Base-by-base conservation (phyloP, 2,888 invertebrate species). In the Drosophila gaucha region DNA sequence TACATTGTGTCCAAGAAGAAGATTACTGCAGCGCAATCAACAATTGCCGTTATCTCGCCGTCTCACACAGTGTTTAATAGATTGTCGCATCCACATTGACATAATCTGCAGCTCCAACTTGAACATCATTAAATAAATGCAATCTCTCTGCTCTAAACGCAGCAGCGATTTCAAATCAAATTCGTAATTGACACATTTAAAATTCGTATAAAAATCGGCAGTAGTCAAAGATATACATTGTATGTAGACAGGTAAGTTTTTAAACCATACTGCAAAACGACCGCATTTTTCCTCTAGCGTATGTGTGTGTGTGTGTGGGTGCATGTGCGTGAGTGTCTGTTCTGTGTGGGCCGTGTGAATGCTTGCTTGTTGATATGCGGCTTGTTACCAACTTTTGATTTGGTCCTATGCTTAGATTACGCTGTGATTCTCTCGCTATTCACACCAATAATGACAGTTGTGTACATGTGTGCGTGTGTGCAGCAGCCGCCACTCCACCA, bases 311-410 rank as follows among this genome's bases (percentile, higher is more conserved):
- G 24, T 10, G 3, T 16, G 8, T 36, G 24, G n/a, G n/a, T 24
- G 5, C 22, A 12, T 38, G 9, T 54, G 44, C 35, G 35, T 36
- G 30, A 43, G 39, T 36, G 36, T 41, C 49, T 36, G 33, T 22
- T 55, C 44, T 62, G 41, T 60, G 55, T 55, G 49, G 56, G 63
- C 44, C 43, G 60, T 64, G 72, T 64, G 70, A 74, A 56, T 74
- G 75, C 64, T 63, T 74, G 74, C 69, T 64, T 74, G 75, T 73
- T 73, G 70, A 73, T 73, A 73, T 56, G 74, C 58, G 57, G 57
- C 35, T 26, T 46, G 30, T 22, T 46, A 54, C 47, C 35, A 74
- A 69, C 43, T 54, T 56, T 69, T 59, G 35, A 56, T 47, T 38
- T 68, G 56, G 54, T 46, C 2, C 59, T 56, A 64, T 68, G 50